Percentiles rank a stretch among this genome's conserved stretches.
Conservation (phyloP, 2,888 invertebrate genomes). For the Catocala sponsa region DNA sequence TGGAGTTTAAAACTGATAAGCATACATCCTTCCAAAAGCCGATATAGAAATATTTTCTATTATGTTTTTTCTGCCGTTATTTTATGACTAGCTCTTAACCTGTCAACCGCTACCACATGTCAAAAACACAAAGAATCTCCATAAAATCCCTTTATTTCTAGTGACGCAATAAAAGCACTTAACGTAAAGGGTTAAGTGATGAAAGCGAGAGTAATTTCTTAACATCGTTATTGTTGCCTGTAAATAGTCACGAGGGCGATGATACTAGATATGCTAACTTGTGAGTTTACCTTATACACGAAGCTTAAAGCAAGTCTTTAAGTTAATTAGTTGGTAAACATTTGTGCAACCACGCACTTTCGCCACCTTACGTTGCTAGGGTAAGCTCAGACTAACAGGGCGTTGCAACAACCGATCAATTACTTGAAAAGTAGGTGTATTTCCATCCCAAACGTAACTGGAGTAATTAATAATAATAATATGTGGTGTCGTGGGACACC, state of each 20-base stretch:
- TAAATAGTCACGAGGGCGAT: slow-evolving; percentile 50
- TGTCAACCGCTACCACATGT: slow-evolving; percentile 37
- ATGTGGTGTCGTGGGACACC: too few relatives aligned
- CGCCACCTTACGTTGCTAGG: slow-evolving; percentile 43
- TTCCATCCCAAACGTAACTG: too few relatives aligned
- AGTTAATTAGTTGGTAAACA: slow-evolving; percentile 49
- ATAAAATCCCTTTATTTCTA: slow-evolving; percentile 37
- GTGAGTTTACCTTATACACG: slow-evolving; percentile 52
- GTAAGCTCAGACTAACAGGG: not conserved
- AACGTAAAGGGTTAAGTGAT: slow-evolving; percentile 45
- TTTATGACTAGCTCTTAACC: slow-evolving; percentile 33
- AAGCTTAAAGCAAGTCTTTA: slow-evolving; percentile 44
- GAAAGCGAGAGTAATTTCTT: slow-evolving; percentile 50
- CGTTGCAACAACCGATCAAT: not conserved
- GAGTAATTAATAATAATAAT: too few relatives aligned
- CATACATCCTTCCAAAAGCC: too few relatives aligned
- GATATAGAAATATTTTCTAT: too few relatives aligned
- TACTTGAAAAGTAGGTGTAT: not conserved
- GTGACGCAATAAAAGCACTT: slow-evolving; percentile 41
- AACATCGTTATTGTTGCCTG: slow-evolving; percentile 58
- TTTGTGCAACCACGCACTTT: slow-evolving; percentile 56
- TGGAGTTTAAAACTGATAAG: too few relatives aligned
- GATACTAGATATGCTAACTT: slow-evolving; percentile 60
- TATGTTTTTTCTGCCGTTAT: not conserved
- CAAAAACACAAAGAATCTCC: slow-evolving; percentile 36